Conservation (phyloP, 2,888 invertebrate species). For the Seira ritae region DNA sequence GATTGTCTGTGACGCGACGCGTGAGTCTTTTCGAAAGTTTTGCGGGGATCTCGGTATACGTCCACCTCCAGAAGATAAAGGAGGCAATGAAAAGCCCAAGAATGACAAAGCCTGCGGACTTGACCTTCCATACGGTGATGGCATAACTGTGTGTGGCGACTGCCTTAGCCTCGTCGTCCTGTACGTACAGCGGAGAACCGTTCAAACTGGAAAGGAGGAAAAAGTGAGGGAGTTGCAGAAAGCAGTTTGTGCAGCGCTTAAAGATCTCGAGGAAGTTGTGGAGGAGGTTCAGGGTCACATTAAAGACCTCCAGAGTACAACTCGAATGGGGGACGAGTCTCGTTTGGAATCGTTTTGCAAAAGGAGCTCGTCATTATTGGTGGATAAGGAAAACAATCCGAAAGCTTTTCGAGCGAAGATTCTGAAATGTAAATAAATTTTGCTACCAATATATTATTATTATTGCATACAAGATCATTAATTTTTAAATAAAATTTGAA, state of each 20-base stretch:
- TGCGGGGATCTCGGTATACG: background rate
- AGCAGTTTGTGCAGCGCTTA: slow-evolving; percentile 18
- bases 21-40: background rate
- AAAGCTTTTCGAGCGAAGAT: too few relatives aligned
- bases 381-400: too few relatives aligned
- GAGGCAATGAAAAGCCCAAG: background rate
- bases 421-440: too few relatives aligned
- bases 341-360: too few relatives aligned
- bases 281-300: slow-evolving; percentile 25
- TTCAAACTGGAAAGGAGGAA: slow-evolving; percentile 7
- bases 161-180: slow-evolving; percentile 13
- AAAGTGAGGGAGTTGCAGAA: background rate
- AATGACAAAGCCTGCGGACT: background rate
- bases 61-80: background rate
- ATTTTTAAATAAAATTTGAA: too few relatives aligned
- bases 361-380: too few relatives aligned
- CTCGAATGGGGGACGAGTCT: slow-evolving; percentile 23
- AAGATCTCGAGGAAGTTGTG: slow-evolving; percentile 1
- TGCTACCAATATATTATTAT: too few relatives aligned
- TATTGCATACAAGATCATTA: too few relatives aligned
- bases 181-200: background rate
- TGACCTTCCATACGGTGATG: background rate
- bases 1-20: too few relatives aligned
- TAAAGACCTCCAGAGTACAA: background rate
- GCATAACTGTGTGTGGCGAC: slow-evolving; percentile 19